Percentiles rank a stretch among this genome's conserved stretches.
Evolutionary conservation across 2,888 invertebrate species (phyloP).

Genomic region (Luperina nickerlii): DNA sequence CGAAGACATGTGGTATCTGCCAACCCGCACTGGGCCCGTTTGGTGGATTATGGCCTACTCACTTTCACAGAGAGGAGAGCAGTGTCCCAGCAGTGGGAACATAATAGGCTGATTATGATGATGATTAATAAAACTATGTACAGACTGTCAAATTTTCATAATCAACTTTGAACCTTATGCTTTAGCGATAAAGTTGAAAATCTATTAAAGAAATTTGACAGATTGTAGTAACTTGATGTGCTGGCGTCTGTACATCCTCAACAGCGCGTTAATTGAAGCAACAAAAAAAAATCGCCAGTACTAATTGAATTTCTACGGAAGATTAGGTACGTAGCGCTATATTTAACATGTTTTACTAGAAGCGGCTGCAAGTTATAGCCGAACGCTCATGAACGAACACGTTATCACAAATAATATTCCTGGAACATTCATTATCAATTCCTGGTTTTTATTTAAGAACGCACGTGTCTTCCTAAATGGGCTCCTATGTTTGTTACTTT

Average conservation of each 20-base stretch:
- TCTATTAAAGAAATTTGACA: too few relatives aligned
- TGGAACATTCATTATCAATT: conserved; percentile 21
- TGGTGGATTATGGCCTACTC: too few relatives aligned
- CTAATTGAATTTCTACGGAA: conserved; percentile 9
- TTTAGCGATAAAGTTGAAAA: too few relatives aligned
- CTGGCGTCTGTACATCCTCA: neutral
- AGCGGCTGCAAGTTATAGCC: conserved; percentile 28
- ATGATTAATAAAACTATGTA: neutral
- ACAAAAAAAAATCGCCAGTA: neutral
- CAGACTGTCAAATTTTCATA: too few relatives aligned
- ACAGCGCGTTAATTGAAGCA: neutral
- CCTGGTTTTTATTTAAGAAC: conserved; percentile 3
- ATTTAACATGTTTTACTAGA: neutral
- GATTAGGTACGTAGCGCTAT: neutral
- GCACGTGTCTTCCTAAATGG: neutral
- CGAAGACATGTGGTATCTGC: neutral
- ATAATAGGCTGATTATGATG: too few relatives aligned
- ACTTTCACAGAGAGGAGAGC: too few relatives aligned
- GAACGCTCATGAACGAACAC: neutral
- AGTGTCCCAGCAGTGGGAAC: too few relatives aligned
- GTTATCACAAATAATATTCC: conserved; percentile 11
- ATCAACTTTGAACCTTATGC: too few relatives aligned
- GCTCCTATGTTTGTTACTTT: neutral
- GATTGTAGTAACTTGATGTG: too few relatives aligned
- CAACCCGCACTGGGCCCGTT: neutral